These are phyloP conservation scores for Drosophila sucinea DNA, from an alignment of 1,140 invertebrate genomes.

Conservation along the genomic window DNA sequence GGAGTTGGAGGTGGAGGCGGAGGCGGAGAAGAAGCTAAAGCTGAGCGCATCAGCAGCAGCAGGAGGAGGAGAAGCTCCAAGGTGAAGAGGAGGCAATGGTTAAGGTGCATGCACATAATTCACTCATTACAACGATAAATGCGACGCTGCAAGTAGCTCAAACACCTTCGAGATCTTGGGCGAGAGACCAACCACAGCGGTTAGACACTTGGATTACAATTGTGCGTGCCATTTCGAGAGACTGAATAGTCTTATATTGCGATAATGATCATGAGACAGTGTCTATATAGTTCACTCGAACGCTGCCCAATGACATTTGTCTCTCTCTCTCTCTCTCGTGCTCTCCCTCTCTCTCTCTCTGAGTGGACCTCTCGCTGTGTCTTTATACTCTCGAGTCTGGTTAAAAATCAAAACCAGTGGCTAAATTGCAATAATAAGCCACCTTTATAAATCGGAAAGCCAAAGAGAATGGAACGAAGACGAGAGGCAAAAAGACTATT, in stretches of 20 bases:
- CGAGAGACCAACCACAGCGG: conserved; percentile 67
- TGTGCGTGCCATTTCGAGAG: conserved; percentile 50
- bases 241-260: conserved; percentile 65
- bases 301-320: conserved; percentile 82
- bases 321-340: conserved; percentile 41
- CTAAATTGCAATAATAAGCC: conserved; percentile 83
- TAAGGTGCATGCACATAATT: conserved; percentile 33
- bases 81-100: background rate
- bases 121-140: conserved; percentile 56
- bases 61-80: conserved; percentile 1
- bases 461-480: conserved; percentile 32
- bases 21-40: conserved; percentile 16
- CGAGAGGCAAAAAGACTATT: conserved; percentile 43
- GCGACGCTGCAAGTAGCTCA: conserved; percentile 20
- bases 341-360: background rate
- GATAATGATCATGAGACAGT: conserved; percentile 82
- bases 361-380: conserved; percentile 45
- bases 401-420: conserved; percentile 83
- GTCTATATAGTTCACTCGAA: conserved; percentile 82
- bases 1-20: conserved; percentile 14
- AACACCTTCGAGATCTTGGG: conserved; percentile 34
- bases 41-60: conserved; percentile 2
- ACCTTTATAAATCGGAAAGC: conserved; percentile 79
- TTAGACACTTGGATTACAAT: conserved; percentile 54
- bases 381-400: conserved; percentile 47